Percentiles rank a stretch among this genome's conserved stretches.
Evolutionary conservation across 2,797 vertebrate species (phyloP).

Genomic region (Sebastes variabilis): DNA sequence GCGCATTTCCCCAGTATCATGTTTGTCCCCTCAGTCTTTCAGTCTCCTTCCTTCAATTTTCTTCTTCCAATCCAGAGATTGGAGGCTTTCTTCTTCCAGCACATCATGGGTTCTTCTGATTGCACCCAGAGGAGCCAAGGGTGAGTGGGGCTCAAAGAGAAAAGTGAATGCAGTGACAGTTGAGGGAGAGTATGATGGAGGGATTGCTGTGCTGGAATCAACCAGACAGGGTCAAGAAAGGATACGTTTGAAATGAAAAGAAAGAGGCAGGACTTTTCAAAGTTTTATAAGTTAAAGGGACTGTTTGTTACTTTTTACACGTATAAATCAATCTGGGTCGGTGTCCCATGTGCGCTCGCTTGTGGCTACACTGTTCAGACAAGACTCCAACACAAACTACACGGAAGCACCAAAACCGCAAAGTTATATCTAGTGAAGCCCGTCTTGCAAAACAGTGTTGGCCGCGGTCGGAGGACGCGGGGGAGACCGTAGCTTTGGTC

Average conservation of each 20-base stretch:
- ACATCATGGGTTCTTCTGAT: conserved; percentile 59
- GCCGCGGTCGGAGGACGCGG: too few species aligned
- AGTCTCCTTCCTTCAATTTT: conserved; percentile 42
- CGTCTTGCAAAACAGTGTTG: too few species aligned
- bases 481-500: too few species aligned
- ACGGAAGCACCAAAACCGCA: too few species aligned
- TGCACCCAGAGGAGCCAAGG: conserved; percentile 40
- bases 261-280: background rate
- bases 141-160: conserved; percentile 19
- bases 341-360: too few species aligned
- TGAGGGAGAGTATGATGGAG: conserved; percentile 26
- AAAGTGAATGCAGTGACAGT: conserved; percentile 43
- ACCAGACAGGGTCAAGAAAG: conserved; percentile 19
- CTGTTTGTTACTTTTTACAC: too few species aligned
- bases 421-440: too few species aligned
- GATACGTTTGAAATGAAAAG: background rate
- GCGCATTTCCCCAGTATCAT: conserved; percentile 50
- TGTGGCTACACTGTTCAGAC: too few species aligned
- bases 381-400: too few species aligned
- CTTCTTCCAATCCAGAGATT: conserved; percentile 32
- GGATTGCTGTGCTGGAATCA: conserved; percentile 37
- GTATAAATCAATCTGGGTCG: too few species aligned
- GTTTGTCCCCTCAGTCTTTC: conserved; percentile 49
- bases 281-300: too few species aligned
- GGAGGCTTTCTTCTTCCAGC: conserved; percentile 43